Evolutionary conservation across 2,113 vertebrate genomes (phyloP).

Genomic region (Empidonax traillii): DNA sequence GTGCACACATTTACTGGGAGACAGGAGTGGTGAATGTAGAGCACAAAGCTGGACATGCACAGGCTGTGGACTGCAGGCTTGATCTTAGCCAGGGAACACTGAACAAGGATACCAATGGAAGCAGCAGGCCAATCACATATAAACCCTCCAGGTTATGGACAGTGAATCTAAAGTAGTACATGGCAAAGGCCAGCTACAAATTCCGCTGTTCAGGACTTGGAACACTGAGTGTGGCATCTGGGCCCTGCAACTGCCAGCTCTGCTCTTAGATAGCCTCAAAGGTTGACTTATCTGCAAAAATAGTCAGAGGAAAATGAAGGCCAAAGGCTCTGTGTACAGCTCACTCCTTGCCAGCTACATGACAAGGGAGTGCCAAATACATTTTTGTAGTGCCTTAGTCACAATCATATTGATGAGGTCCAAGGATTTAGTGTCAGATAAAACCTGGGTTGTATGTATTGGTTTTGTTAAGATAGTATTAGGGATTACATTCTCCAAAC

Average conservation of each 20-base stretch:
- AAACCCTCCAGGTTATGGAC: not conserved
- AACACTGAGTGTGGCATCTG: constrained; percentile 29
- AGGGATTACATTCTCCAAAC: not conserved
- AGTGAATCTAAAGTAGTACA: constrained; percentile 42
- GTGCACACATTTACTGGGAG: not conserved
- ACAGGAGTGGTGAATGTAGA: not conserved
- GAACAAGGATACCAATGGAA: constrained; percentile 1
- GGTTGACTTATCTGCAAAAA: constrained; percentile 17
- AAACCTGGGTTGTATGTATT: not conserved
- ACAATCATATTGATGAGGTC: not conserved
- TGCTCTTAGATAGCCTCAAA: not conserved
- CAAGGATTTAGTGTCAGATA: not conserved
- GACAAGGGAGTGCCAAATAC: not conserved
- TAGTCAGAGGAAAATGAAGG: not conserved
- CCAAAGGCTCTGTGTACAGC: not conserved
- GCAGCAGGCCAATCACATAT: constrained; percentile 39
- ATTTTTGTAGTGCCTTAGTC: constrained; percentile 8
- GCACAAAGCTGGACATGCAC: not conserved
- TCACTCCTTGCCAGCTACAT: not conserved
- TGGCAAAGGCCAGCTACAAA: constrained; percentile 3
- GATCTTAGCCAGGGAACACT: not conserved
- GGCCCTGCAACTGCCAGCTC: constrained; percentile 12
- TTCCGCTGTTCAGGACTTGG: constrained; percentile 41
- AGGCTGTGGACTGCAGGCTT: not conserved
- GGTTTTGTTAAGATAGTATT: not conserved